These are phyloP conservation scores for Ptychodera flava DNA, from an alignment of 35 echinoderm and acorn worm species.

Conservation along the genomic window DNA sequence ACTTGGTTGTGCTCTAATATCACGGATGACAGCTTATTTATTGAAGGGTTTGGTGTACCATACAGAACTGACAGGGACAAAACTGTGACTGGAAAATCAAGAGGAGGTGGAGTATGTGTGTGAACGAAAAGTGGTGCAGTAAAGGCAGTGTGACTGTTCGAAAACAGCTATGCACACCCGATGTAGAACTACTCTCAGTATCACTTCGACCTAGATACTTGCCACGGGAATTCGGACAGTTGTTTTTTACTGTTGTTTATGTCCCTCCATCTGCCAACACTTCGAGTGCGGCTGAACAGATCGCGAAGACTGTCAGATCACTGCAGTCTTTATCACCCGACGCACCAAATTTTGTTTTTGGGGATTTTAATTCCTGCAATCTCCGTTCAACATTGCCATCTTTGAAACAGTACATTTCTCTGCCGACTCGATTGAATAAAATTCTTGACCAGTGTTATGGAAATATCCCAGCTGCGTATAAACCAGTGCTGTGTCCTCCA, in stretches of 20 bases:
- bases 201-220: constrained; percentile 49
- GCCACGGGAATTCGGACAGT: constrained; percentile 39
- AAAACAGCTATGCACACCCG: constrained; percentile 33
- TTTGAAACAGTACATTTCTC: constrained; percentile 31
- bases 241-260: constrained; percentile 61
- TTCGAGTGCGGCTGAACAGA: neutral
- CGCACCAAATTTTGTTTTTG: neutral
- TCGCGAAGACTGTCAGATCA: neutral
- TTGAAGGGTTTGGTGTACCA: neutral
- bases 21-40: neutral
- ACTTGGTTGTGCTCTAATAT: neutral
- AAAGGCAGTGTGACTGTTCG: constrained; percentile 26
- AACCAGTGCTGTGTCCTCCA: constrained; percentile 11
- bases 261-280: constrained; percentile 37
- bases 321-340: constrained; percentile 13
- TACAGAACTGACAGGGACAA: neutral
- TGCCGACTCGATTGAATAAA: constrained; percentile 14
- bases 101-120: constrained; percentile 34
- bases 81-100: constrained; percentile 20
- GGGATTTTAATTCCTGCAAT: constrained; percentile 28
- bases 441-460: constrained; percentile 33
- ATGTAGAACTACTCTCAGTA: constrained; percentile 51
- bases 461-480: constrained; percentile 27
- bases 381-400: constrained; percentile 3
- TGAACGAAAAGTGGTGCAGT: constrained; percentile 53